Base-by-base conservation (phyloP, 2,888 invertebrate species). In the Hyalella azteca region DNA sequence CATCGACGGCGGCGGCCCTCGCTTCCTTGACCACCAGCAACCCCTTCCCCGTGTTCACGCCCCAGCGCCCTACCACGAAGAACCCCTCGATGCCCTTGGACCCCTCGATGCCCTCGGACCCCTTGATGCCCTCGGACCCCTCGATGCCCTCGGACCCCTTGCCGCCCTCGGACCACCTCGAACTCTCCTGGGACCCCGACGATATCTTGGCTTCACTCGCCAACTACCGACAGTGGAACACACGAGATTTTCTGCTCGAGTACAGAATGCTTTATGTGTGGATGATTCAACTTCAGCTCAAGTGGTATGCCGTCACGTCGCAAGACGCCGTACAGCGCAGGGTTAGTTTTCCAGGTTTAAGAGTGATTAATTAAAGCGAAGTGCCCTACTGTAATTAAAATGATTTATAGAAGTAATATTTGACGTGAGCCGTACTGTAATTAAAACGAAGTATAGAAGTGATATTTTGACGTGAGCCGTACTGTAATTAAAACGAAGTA, bases 241-340 rank as follows among this genome's bases (percentile, higher is more conserved):
- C 93, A 85, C 91, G 90, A 85, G 93, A 94, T 89, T 92, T 94
- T 86, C 91, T 92, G 84, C 89, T 92, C 75, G 94, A 94, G 90
- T 94, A 94, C 89, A 91, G 91, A 85, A 93, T 94, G 88, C 91
- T 95, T 86, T 93, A 93, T 88, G 92, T 92, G 86, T 94, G 94
- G 94, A 90, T 94, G 86, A 92, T 92, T 86, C 91, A 92, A 86
- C 92, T 94, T 86, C 93, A 94, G 88, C 93, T 93, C 88, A 91
- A 92, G 87, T 75, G 75, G 75, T 75, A 48, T 32, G 45, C 75
- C 41, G 45, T 39, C 15, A 39, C 45, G 11, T 45, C 75, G 11
- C 41, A 4, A 15, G 45, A 48, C 41, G 45, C 45, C 7, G 29
- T 29, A 3, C 75, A 15, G n/a, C 26, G 75, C 29, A 75, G 75